Evolutionary conservation across 2,888 invertebrate genomes (phyloP).

Genomic region (Fragum whitleyi): DNA sequence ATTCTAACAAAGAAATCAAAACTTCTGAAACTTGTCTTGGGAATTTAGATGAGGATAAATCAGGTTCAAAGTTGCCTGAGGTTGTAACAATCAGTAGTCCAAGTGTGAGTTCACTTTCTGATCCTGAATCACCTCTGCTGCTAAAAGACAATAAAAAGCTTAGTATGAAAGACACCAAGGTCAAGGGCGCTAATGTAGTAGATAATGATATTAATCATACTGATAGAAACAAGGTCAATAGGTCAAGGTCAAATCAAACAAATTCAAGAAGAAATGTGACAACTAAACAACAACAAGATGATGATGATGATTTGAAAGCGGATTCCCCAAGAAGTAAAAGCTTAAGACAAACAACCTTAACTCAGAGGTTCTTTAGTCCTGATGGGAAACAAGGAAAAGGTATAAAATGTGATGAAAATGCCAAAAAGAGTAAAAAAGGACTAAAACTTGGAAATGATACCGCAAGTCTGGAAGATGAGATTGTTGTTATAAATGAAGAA

Average conservation of each 20-base stretch:
- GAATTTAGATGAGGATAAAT: not conserved
- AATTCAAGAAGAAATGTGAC: not conserved
- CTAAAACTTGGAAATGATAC: not conserved
- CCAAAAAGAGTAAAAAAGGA: not conserved
- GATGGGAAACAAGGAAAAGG: not conserved
- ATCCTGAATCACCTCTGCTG: conserved; percentile 57
- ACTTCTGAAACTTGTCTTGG: not conserved
- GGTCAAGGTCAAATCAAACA: conserved; percentile 22
- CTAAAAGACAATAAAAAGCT: conserved; percentile 23
- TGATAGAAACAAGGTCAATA: conserved; percentile 22
- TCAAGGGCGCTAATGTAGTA: not conserved
- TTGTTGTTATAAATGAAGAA: not conserved
- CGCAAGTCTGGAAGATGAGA: not conserved
- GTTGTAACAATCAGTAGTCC: conserved; percentile 45
- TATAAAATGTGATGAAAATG: not conserved
- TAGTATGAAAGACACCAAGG: not conserved
- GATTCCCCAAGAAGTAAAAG: conserved; percentile 11
- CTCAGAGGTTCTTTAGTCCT: conserved; percentile 66
- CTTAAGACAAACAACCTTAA: conserved; percentile 68
- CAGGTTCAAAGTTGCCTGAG: not conserved
- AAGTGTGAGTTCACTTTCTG: conserved; percentile 34
- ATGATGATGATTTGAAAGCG: not conserved
- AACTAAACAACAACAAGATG: not conserved
- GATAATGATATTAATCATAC: not conserved
- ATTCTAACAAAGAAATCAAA: not conserved